These are phyloP conservation scores for Pipra filicauda DNA, from an alignment of 2,113 vertebrate genomes.

Conservation along the genomic window DNA sequence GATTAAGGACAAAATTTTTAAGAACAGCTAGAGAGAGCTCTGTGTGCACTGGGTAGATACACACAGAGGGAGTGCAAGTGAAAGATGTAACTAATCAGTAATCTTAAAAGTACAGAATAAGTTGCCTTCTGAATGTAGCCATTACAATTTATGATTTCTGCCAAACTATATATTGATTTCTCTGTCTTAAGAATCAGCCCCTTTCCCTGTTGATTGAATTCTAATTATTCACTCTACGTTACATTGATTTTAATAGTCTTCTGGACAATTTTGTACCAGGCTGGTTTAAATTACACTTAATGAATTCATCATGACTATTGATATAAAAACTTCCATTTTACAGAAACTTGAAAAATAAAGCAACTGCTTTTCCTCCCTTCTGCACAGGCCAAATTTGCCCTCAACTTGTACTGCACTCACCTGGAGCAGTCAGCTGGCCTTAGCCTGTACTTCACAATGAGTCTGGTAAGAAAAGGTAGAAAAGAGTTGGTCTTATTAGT, in stretches of 20 bases:
- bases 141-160: slow-evolving; percentile 8
- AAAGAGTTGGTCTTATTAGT: not conserved
- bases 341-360: not conserved
- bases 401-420: not conserved
- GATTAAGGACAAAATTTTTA: not conserved
- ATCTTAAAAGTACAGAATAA: not conserved
- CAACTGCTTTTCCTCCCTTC: not conserved
- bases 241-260: slow-evolving; percentile 21
- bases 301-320: slow-evolving; percentile 11
- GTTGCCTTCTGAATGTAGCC: not conserved
- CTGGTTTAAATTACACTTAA: slow-evolving; percentile 29
- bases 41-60: not conserved
- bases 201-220: slow-evolving; percentile 10
- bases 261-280: not conserved
- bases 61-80: not conserved
- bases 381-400: not conserved
- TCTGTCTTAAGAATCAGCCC: slow-evolving; percentile 4
- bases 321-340: slow-evolving; percentile 3
- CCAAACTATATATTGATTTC: slow-evolving; percentile 14
- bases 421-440: not conserved
- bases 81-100: not conserved
- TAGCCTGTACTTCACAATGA: not conserved
- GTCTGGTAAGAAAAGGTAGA: not conserved
- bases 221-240: slow-evolving; percentile 4
- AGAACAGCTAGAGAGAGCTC: not conserved